Percentiles rank a stretch among this genome's conserved stretches.
phyloP scores from a whole-genome alignment of 1,140 invertebrate species.

The Anoplolepis gracilipes region DNA sequence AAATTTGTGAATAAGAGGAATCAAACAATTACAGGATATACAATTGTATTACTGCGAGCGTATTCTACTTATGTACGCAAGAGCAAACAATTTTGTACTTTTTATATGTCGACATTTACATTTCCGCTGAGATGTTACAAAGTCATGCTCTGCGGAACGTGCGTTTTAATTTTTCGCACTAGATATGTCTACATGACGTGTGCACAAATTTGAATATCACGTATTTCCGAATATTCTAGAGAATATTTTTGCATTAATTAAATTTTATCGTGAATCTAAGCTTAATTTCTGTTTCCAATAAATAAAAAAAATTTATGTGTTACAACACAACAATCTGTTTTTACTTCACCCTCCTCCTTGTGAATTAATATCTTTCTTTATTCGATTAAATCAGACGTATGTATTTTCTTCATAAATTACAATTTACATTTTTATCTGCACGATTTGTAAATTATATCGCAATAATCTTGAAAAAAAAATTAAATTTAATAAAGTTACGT shows the following conservation, averaged over 20 bases:
- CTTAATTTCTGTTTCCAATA: not conserved
- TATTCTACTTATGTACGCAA: conserved; percentile 8
- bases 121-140: not conserved
- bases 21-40: not conserved
- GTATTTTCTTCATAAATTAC: not conserved
- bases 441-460: not conserved
- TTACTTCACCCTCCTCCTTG: not conserved
- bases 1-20: not conserved
- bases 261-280: not conserved
- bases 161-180: not conserved
- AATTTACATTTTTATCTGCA: not conserved
- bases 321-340: not conserved
- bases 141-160: conserved; percentile 18
- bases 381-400: not conserved
- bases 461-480: not conserved
- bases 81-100: not conserved
- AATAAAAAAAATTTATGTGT: not conserved
- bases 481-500: not conserved
- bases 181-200: not conserved
- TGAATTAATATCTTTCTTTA: not conserved
- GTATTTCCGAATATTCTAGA: not conserved
- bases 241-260: not conserved
- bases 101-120: conserved; percentile 12
- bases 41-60: not conserved
- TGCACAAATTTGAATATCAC: not conserved